Base-by-base conservation (phyloP, 2,888 invertebrate genomes). In the Dendrolimus houi region DNA sequence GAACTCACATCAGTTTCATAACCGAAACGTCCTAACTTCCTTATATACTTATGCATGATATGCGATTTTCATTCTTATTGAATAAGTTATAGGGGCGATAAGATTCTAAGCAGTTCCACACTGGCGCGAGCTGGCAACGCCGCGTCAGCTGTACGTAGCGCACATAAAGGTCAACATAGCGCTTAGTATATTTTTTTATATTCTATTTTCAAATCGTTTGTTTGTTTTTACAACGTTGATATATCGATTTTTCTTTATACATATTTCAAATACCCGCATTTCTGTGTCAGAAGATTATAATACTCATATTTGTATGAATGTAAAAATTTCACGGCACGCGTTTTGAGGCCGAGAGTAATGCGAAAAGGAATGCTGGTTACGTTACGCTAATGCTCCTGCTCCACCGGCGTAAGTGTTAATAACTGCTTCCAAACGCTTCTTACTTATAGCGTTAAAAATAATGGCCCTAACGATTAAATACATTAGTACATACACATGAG, bases 141-240 rank as follows among this genome's bases (percentile, higher is more conserved):
- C 88, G 90, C 87, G 87, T 89, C 91, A 90, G 88, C 91, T 86
- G 89, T 85, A 83, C 79, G 82, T 74, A 78, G 79, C 81, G 87
- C 77, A 83, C 79, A 72, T 82, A 91, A 91, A 89, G 89, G 89
- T 90, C 89, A 90, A 83, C 89, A 81, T 83, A 47, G 47, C 85
- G 85, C 29, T 29, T 29, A 85, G 83, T 85, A 85, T 80, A 83
- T 82, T 85, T 86, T 86, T 86, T 85, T 82, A 75, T 70, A 73
- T 52, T 77, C 79, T 85, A 85, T 86, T 85, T 87, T 83, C 69
- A 79, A 77, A 70, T 66, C 73, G 73, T 75, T 79, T 79, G 74
- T 78, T 81, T 77, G 71, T 79, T 79, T 77, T 75, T 77, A 67
- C 70, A 73, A 71, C 70, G 71, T 65, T 67, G 71, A 72, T 69